Conservation (phyloP, 2,113 vertebrate species). For the Oenanthe oenanthe region DNA sequence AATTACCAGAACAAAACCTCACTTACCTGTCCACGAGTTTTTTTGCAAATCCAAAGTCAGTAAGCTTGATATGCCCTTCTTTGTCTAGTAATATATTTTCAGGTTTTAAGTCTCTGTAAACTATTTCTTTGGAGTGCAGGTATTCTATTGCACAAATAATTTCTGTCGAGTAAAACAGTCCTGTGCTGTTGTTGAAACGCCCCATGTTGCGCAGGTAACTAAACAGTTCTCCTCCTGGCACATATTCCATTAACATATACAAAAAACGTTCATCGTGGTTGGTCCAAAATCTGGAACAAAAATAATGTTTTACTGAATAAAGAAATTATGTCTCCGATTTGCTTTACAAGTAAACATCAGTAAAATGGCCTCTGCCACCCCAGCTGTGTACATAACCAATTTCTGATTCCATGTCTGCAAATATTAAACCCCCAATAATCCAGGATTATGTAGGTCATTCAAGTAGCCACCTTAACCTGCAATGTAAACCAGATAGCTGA, state of each 20-base stretch:
- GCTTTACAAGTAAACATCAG: background rate
- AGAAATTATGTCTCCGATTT: background rate
- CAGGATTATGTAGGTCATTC: background rate
- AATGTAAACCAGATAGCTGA: background rate
- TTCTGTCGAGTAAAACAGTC: constrained; percentile 89
- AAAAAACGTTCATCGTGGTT: constrained; percentile 89
- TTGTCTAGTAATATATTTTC: constrained; percentile 95
- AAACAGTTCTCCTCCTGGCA: constrained; percentile 92
- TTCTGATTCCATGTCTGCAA: background rate
- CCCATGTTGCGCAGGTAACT: constrained; percentile 91
- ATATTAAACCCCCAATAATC: background rate
- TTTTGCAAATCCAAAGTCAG: constrained; percentile 96
- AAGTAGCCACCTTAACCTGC: background rate
- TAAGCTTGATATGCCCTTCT: constrained; percentile 93
- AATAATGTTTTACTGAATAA: background rate
- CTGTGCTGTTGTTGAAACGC: constrained; percentile 84
- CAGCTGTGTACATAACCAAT: background rate
- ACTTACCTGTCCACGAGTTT: constrained; percentile 91
- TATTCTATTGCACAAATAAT: constrained; percentile 94
- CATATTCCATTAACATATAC: constrained; percentile 95
- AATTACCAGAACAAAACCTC: background rate
- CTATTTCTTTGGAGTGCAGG: constrained; percentile 90
- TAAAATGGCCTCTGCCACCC: background rate
- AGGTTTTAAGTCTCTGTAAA: constrained; percentile 95
- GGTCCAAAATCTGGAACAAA: constrained; percentile 87